Conservation (phyloP, 2,888 invertebrate genomes). For the Hydrotaea cyrtoneurina region DNA sequence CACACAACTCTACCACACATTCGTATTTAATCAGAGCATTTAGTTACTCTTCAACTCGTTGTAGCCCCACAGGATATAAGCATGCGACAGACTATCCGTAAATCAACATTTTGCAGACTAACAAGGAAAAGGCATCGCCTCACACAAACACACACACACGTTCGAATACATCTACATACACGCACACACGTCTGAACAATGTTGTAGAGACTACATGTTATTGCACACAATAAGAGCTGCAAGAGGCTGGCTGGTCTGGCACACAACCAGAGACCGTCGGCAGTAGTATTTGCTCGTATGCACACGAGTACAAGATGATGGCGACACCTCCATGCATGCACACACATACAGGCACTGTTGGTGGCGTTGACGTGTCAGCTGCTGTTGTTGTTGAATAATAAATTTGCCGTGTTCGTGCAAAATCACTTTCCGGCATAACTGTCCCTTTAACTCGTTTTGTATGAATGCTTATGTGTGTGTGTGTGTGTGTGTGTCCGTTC, state of each 20-base stretch:
- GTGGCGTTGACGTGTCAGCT: no score
- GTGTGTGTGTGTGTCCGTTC: not conserved
- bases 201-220: no score
- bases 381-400: not conserved
- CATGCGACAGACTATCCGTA: slow-evolving; percentile 34
- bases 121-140: not conserved
- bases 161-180: not conserved
- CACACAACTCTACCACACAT: no score
- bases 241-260: no score
- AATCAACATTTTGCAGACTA: slow-evolving; percentile 46
- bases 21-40: no score
- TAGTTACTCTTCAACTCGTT: no score
- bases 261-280: slow-evolving; percentile 11
- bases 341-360: no score
- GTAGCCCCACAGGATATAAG: not conserved
- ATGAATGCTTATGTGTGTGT: not conserved
- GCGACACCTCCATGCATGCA: no score
- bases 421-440: slow-evolving; percentile 20
- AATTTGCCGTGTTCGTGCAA: not conserved
- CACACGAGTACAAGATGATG: no score
- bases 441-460: slow-evolving; percentile 23
- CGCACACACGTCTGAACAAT: no score
- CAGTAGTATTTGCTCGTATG: not conserved
- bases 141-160: no score
- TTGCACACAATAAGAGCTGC: no score